phyloP scores from a whole-genome alignment of 2,113 vertebrate species.

The Lutjanus erythropterus region DNA sequence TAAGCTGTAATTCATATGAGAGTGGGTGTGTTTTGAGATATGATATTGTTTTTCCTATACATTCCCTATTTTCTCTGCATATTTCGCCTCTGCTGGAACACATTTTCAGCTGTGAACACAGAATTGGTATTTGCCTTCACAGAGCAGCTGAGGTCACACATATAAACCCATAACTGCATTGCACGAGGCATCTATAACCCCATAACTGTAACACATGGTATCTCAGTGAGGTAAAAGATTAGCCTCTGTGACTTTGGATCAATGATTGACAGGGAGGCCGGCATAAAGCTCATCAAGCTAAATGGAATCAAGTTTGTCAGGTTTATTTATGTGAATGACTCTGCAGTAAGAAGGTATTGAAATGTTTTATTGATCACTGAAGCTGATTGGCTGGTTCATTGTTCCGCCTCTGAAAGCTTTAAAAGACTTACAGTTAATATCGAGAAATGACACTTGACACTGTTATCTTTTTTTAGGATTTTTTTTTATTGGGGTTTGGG shows the following conservation, averaged over 20 bases:
- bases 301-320: slow-evolving; percentile 75
- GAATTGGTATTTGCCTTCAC: slow-evolving; percentile 49
- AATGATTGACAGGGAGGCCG: slow-evolving; percentile 66
- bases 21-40: slow-evolving; percentile 44
- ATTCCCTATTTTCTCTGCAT: slow-evolving; percentile 23
- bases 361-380: slow-evolving; percentile 72
- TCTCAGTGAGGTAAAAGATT: slow-evolving; percentile 60
- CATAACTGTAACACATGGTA: slow-evolving; percentile 37
- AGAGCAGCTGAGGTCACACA: slow-evolving; percentile 48
- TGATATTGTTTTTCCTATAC: slow-evolving; percentile 41
- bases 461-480: slow-evolving; percentile 11
- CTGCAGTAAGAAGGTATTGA: slow-evolving; percentile 50
- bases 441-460: slow-evolving; percentile 24
- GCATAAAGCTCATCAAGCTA: slow-evolving; percentile 69
- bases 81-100: slow-evolving; percentile 25
- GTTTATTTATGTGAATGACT: slow-evolving; percentile 69
- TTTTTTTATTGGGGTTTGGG: too few relatives aligned
- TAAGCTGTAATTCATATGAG: slow-evolving; percentile 49
- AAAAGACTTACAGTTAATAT: not conserved
- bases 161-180: slow-evolving; percentile 39
- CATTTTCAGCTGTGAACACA: slow-evolving; percentile 15
- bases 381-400: slow-evolving; percentile 59
- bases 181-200: slow-evolving; percentile 25
- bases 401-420: slow-evolving; percentile 43
- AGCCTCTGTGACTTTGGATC: slow-evolving; percentile 65